Conservation (phyloP, 2,113 vertebrate genomes). For the Rhinogobius similis region DNA sequence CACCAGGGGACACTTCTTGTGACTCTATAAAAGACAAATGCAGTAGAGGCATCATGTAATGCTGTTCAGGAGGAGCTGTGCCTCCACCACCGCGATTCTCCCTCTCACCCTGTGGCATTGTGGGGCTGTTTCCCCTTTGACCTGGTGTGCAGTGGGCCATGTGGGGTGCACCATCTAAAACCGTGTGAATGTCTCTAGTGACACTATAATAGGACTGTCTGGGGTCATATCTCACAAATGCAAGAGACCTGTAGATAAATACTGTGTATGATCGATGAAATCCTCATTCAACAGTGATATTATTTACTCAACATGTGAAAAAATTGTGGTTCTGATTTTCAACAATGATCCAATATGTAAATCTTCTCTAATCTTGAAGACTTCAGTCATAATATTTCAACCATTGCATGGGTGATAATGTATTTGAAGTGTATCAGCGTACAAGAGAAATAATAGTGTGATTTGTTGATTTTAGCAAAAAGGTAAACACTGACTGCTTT, state of each 20-base stretch:
- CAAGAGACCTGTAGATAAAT: neutral
- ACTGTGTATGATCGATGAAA: neutral
- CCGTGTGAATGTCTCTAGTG: neutral
- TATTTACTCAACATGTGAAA: no score
- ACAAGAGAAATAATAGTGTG: no score
- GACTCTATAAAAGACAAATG: constrained; percentile 39
- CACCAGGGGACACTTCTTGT: constrained; percentile 18
- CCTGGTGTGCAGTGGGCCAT: constrained; percentile 40
- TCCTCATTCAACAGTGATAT: no score
- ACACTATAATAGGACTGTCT: neutral
- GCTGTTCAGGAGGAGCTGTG: constrained; percentile 53
- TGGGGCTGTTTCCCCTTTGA: constrained; percentile 46
- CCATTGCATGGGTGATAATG: no score
- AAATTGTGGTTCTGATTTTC: no score
- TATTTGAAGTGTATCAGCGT: no score
- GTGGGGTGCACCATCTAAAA: constrained; percentile 21
- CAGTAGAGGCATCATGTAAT: constrained; percentile 32
- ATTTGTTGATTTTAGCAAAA: no score
- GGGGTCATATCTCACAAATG: neutral
- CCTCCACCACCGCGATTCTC: constrained; percentile 43
- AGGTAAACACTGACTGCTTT: no score
- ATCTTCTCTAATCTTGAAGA: no score
- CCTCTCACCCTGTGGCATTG: constrained; percentile 56
- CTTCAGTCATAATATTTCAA: no score
- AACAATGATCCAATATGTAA: no score